Evolutionary conservation across 1,140 invertebrate genomes (phyloP), one percentile per base, ranked within the genome.

Genomic region (Limonius californicus): DNA sequence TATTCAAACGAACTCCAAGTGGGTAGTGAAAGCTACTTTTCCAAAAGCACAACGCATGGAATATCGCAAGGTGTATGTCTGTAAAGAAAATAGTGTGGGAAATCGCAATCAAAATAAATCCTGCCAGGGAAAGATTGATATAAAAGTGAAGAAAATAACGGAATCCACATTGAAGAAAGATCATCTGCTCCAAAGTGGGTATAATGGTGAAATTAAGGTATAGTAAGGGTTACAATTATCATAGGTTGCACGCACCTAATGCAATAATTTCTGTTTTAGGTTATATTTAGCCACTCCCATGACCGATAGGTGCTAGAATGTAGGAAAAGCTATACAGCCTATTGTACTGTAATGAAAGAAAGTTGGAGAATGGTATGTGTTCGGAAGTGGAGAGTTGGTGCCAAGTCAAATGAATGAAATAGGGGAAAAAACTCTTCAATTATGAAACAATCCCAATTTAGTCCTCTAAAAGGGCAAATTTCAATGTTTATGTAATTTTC

Each of bases 201-300:
- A 55, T 32, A 55, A 55, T 19, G 27, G 20, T n/a, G 54, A 23
- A 23, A 55, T 55, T 27, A 55, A 55, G n/a, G 54, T 55, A 55
- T n/a, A n/a, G n/a, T n/a, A n/a, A n/a, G n/a, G 15, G 7, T 32
- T 14, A 18, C 14, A n/a, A n/a, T n/a, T n/a, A n/a, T n/a, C 8
- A 12, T 50, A 12, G 2, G 8, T 39, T 39, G 11, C n/a, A 39
- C 19, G 18, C 8, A 7, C 7, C 2, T 3, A 50, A 21, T 12
- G 12, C 7, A 50, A 18, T 50, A 2, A 50, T 50, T 2, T 12
- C 19, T 50, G 2, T 50, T 50, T 7, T 18, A 56, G 35, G 54
- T 35, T 6, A 12, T 32, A 12, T 27, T 56, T 56, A 18, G 27
- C 15, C 35, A 56, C 20, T 35, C 21, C 9, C 23, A 56, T 32